Evolutionary conservation across 2,113 vertebrate species (phyloP), one percentile per base, ranked within the genome.

Genomic region (Neogobius melanostomus): DNA sequence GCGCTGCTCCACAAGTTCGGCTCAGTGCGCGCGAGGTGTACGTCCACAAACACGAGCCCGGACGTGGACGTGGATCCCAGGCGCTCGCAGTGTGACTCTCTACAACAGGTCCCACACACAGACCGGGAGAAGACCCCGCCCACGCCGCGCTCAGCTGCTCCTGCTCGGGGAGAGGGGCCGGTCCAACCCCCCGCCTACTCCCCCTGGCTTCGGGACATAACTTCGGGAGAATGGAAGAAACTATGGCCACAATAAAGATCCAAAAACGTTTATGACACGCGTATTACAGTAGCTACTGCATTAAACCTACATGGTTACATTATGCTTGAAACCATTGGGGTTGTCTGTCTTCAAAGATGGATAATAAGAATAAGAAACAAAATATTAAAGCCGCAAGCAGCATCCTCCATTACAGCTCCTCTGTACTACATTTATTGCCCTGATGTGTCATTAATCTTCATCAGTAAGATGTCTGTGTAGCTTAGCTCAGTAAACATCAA

Each of bases 31-130:
- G 59, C 3, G 42, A 61, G 59, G 42, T 44, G 68, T 75, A 70
- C 66, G 64, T 80, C 53, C 28, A 7, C 28, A 36, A 59, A 12
- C 56, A 36, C 54, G 54, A 57, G 21, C 17, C 46, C 28, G 28
- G 54, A 57, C 54, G 54, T 21, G 11, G 54, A 42, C 54, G 28
- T 5, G 10, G 53, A 56, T 56, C 53, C 53, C 53, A 21, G 68
- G 28, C 28, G 28, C 28, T 36, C 54, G 43, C 45, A 61, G 46
- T n/a, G n/a, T n/a, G n/a, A 78, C 56, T 56, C 4, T 50, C 47
- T 75, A 89, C 88, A 87, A 88, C 88, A 90, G 88, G 88, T 88
- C 85, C 72, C 47, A 62, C 62, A 61, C 49, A 43, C 14, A 61
- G 42, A 8, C 59, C 59, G 14, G 42, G 59, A 43, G 59, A n/a